Conservation (phyloP, 2,113 vertebrate genomes). For the Synchiropus splendidus region DNA sequence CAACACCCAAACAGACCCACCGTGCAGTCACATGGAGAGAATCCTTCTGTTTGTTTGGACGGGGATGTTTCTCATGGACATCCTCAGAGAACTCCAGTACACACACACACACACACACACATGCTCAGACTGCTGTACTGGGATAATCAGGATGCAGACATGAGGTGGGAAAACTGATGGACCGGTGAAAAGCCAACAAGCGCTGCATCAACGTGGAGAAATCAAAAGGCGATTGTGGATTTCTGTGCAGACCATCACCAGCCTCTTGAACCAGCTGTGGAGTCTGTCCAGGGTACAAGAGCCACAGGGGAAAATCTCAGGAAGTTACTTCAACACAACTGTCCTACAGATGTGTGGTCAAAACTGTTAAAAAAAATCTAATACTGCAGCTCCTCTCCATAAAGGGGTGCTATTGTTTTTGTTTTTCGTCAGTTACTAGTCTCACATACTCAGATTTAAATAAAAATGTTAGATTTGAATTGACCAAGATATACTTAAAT, state of each 20-base stretch:
- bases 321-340: too few species aligned
- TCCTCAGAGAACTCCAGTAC: conserved; percentile 25
- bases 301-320: too few species aligned
- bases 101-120: conserved; percentile 9
- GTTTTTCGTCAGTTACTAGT: too few species aligned
- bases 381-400: too few species aligned
- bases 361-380: too few species aligned
- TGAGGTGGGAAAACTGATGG: not conserved
- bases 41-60: conserved; percentile 41
- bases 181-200: not conserved
- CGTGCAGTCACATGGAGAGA: conserved; percentile 17
- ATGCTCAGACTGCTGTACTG: not conserved
- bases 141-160: not conserved
- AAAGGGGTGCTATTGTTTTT: too few species aligned
- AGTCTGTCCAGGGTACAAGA: too few species aligned
- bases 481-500: too few species aligned
- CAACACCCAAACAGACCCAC: conserved; percentile 15
- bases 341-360: too few species aligned
- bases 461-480: too few species aligned
- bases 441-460: too few species aligned
- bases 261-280: too few species aligned
- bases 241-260: not conserved
- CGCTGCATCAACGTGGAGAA: not conserved
- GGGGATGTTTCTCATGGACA: conserved; percentile 5
- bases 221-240: not conserved